Evolutionary conservation across 2,113 vertebrate species (phyloP).

Genomic region (Formicarius rufipectus): DNA sequence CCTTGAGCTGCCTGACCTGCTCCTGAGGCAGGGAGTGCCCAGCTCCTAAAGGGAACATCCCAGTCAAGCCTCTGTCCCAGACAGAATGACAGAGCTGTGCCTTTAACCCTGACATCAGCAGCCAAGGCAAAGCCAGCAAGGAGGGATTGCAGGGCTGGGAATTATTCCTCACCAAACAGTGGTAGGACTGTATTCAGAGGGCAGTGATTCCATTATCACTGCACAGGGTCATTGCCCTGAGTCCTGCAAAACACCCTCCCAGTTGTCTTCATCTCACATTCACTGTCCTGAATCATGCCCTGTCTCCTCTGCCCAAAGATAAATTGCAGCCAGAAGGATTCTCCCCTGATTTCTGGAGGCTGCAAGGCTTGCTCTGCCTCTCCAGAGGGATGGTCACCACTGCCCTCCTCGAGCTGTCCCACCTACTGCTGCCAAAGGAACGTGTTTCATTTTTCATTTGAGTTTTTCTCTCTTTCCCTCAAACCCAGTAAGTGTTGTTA

Average conservation of each 20-base stretch:
- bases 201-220: background rate
- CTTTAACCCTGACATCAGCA: rapidly evolving
- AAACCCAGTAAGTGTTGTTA: background rate
- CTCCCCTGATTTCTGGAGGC: background rate
- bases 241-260: background rate
- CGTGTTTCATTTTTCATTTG: background rate
- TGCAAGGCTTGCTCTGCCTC: background rate
- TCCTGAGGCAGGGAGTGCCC: background rate
- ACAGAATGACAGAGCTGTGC: background rate
- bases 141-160: background rate
- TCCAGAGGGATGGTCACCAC: background rate
- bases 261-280: background rate
- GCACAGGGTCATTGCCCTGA: background rate
- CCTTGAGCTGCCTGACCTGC: background rate
- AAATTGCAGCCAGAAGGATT: background rate
- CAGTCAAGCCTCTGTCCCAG: background rate
- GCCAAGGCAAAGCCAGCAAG: background rate
- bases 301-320: background rate
- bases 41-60: background rate
- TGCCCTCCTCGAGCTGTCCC: background rate
- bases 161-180: background rate
- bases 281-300: background rate
- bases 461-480: background rate
- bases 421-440: background rate
- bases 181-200: background rate